A percentile compares a stretch with the other conserved stretches of the same genome.
Evolutionary conservation across 2,113 vertebrate genomes (phyloP).

Genomic region (Leptocoma aspasia): DNA sequence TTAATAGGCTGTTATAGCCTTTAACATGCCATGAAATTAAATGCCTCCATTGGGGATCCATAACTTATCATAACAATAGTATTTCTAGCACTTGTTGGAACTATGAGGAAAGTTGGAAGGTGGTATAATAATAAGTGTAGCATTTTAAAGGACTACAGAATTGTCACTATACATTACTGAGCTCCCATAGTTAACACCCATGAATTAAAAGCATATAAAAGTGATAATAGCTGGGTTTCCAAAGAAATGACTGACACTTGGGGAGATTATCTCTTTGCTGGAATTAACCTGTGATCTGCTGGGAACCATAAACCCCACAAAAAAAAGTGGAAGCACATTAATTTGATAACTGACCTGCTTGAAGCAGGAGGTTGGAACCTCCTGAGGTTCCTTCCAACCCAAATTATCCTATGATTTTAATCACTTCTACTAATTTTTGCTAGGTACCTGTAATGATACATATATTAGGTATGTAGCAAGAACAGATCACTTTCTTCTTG

Average conservation of each 20-base stretch:
- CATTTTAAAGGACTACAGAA: slow-evolving; percentile 26
- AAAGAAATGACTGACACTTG: background rate
- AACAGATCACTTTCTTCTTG: background rate
- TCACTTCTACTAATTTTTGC: background rate
- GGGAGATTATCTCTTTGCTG: background rate
- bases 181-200: slow-evolving; percentile 26
- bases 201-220: slow-evolving; percentile 44
- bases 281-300: slow-evolving; percentile 3
- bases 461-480: background rate
- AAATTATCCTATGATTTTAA: background rate
- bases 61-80: slow-evolving; percentile 64
- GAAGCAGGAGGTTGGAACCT: background rate
- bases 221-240: background rate
- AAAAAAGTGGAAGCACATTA: background rate
- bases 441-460: background rate
- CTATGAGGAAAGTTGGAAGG: slow-evolving; percentile 24
- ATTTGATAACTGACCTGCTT: background rate
- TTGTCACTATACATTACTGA: background rate
- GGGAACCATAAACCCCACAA: background rate
- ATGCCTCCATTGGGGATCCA: slow-evolving; percentile 40
- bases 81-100: slow-evolving; percentile 54
- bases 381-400: background rate
- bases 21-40: slow-evolving; percentile 65
- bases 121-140: background rate
- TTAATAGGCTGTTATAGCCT: slow-evolving; percentile 41